phyloP scores from a whole-genome alignment of 2,888 invertebrate genomes.

The Epistrophe eligans region DNA sequence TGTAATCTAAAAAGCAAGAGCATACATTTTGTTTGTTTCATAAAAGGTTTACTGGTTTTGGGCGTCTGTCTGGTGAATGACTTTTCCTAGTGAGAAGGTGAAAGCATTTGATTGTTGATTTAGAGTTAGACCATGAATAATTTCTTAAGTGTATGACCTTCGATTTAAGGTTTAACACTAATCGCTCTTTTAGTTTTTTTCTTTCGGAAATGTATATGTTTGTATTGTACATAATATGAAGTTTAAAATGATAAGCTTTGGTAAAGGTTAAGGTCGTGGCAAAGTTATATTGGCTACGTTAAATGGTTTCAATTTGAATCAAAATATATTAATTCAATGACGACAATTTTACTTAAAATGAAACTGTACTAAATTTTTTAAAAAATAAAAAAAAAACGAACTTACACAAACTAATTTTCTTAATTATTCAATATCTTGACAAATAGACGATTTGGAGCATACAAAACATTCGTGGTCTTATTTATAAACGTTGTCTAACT shows the following conservation, averaged over 20 bases:
- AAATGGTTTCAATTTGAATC: background rate
- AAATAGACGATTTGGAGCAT: no score
- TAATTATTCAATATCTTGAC: no score
- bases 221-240: background rate
- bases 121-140: background rate
- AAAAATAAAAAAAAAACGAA: no score
- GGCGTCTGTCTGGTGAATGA: conserved; percentile 32
- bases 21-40: conserved; percentile 19
- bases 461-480: no score
- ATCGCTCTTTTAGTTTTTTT: background rate
- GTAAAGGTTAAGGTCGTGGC: background rate
- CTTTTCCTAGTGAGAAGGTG: conserved; percentile 15
- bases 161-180: conserved; percentile 5
- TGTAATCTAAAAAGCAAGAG: conserved; percentile 37
- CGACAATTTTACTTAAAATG: no score
- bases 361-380: no score
- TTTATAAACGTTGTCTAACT: no score
- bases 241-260: background rate
- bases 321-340: background rate
- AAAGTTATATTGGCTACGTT: background rate
- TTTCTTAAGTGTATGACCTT: background rate
- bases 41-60: conserved; percentile 67
- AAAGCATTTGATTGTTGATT: conserved; percentile 12
- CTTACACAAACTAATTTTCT: no score
- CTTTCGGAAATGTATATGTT: background rate